A percentile compares a stretch with the other conserved stretches of the same genome.
Conservation (phyloP, 2,888 invertebrate genomes). For the Ectemnius lituratus region DNA sequence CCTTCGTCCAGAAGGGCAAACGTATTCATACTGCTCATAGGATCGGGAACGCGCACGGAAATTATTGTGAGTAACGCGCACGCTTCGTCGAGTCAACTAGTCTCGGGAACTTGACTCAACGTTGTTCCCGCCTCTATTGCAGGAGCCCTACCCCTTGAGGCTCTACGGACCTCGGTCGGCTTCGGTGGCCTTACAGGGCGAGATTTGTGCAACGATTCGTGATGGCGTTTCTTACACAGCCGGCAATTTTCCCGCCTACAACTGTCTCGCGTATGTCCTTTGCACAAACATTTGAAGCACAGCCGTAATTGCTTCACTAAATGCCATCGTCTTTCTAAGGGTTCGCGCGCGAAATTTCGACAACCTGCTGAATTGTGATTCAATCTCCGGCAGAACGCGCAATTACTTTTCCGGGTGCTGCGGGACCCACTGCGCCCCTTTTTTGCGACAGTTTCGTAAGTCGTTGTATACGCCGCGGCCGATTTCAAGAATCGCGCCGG, state of each 20-base stretch:
- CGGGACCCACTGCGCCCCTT: no score
- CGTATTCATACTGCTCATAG: neutral
- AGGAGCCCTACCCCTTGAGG: no score
- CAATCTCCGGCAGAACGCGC: neutral
- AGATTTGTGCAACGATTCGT: neutral
- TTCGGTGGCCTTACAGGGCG: no score
- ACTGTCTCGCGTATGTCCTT: neutral
- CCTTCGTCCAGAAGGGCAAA: neutral
- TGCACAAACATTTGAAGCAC: neutral
- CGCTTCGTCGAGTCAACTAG: no score
- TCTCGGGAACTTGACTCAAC: no score
- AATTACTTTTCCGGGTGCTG: neutral
- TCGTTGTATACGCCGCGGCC: no score
- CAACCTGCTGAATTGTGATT: neutral
- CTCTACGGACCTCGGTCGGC: no score
- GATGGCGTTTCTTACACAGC: neutral
- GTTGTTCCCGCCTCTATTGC: no score
- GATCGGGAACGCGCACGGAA: neutral
- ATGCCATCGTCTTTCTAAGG: neutral
- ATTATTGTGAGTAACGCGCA: neutral
- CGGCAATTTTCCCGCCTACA: neutral
- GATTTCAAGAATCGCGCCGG: no score
- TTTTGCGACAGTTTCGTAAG: no score
- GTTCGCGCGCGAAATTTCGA: neutral
- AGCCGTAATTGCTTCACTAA: neutral